phyloP scores from a whole-genome alignment of 2,113 vertebrate genomes.

The Nansenia antarctica region DNA sequence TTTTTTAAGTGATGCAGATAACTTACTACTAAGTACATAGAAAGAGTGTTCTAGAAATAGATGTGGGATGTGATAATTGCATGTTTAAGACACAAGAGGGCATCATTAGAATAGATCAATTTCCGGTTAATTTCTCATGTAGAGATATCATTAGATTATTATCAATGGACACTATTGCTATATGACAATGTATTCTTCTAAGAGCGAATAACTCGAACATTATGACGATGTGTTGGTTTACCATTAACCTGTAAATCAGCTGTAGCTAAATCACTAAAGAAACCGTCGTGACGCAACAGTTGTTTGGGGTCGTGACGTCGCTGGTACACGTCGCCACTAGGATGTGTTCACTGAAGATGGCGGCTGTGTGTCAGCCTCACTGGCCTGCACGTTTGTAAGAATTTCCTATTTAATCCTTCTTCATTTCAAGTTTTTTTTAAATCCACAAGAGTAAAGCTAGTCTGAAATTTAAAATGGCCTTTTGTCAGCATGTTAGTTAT shows the following conservation, averaged over 20 bases:
- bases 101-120: conserved; percentile 4
- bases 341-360: conserved; percentile 86
- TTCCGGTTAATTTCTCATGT: conserved; percentile 27
- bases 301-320: conserved; percentile 77
- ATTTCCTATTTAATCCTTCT: conserved; percentile 36
- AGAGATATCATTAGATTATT: too few relatives aligned
- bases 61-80: neutral
- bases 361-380: conserved; percentile 71
- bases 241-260: too few relatives aligned
- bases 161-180: too few relatives aligned
- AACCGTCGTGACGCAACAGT: conserved; percentile 50
- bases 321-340: conserved; percentile 88
- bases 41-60: neutral
- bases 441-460: conserved; percentile 25
- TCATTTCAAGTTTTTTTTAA: conserved; percentile 39
- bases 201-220: too few relatives aligned
- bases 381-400: conserved; percentile 73
- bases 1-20: too few relatives aligned
- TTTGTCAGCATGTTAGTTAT: conserved; percentile 3
- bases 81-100: conserved; percentile 6
- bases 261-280: too few relatives aligned
- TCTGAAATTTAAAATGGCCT: neutral
- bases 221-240: too few relatives aligned
- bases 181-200: too few relatives aligned
- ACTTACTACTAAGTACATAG: too few relatives aligned